Base-by-base conservation (phyloP, 2,888 invertebrate species). In the Selenia dentaria region DNA sequence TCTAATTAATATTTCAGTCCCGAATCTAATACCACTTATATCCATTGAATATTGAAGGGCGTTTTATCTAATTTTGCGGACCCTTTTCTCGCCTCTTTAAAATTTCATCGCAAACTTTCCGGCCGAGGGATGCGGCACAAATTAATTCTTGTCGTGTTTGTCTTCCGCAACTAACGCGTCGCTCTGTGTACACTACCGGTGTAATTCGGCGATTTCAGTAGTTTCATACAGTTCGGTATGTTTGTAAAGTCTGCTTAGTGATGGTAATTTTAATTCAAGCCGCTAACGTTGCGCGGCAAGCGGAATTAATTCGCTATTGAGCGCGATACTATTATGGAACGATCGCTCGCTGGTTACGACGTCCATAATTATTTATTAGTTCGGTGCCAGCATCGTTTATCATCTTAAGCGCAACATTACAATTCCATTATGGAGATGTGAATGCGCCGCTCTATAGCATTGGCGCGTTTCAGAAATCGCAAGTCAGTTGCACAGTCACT, bases 101-200 rank as follows among this genome's bases (percentile, higher is more conserved):
- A 64, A 54, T 70, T 64, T 64, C 52, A 68, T 65, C 46, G 51
- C 25, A 44, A 64, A 67, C 50, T 67, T 59, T 62, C 22, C 54
- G 57, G 54, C 41, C 39, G 39, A 33, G 31, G 28, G 43, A 40
- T 34, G 38, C 37, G 44, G 47, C 11, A 42, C 24, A 25, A 37
- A 50, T 52, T 46, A 38, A 48, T 51, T 48, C 40, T 40, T 40
- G 14, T 43, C 35, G 38, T 50, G 51, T 50, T 45, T 48, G 37
- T 48, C 26, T 42, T 11, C 33, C 9, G 9, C 3, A 9, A 25
- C 9, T 25, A 25, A 10, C 25, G 31, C 24, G 13, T 11, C 26
- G 24, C 11, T 33, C 38, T 38, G 38, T 45, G 33, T 24, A 34
- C 42, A 5, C 16, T 20, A 14, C 5, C 14, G 34, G 11, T 24